Evolutionary conservation across 2,113 vertebrate species (phyloP), one percentile per base, ranked within the genome.

Genomic region (Pangasianodon gigas): DNA sequence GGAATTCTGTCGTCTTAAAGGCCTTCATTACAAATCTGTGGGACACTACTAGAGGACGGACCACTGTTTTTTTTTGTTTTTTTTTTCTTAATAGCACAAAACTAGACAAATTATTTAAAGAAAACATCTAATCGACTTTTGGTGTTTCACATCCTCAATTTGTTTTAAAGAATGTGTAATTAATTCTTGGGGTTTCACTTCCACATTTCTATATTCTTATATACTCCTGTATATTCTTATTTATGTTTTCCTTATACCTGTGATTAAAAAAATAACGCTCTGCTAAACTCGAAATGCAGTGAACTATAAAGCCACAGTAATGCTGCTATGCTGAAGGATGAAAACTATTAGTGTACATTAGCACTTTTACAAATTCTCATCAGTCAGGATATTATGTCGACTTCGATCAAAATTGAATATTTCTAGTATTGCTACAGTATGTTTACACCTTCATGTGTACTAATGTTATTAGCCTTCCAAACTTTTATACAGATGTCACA

Each of bases 1-100:
- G 26, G 52, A 89, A 89, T 81, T 86, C 75, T 37, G 60, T 24
- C 24, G 48, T 58, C 74, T 79, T 52, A 9, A 82, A 82, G 48
- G 16, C 46, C 60, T 83, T 41, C 58, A 41, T 29, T 44, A 74
- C 14, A 5, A 71, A 83, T 44, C 8, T 51, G 44, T 19, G 14
- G 5, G 48, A 54, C 54, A 13, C 18, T 37, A 16, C 4, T 44
- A 46, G 13, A 29, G 58, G 32, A 84, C 6, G n/a, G 48, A 54
- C 51, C 51, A 16, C 24, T n/a, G 46, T 13, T 14, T 54, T 14
- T 52, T 58, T 21, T 24, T 14, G 0, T 13, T 13, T 58, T 14
- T 14, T 24, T 21, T 74, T 16, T 10, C 18, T 44, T 3, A 10
- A 75, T 24, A 51, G 46, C 24, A 0, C 10, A n/a, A n/a, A 51